A percentile compares a stretch with the other conserved stretches of the same genome.
phyloP scores from a whole-genome alignment of 2,797 vertebrate genomes.

The Zalophus californianus region DNA sequence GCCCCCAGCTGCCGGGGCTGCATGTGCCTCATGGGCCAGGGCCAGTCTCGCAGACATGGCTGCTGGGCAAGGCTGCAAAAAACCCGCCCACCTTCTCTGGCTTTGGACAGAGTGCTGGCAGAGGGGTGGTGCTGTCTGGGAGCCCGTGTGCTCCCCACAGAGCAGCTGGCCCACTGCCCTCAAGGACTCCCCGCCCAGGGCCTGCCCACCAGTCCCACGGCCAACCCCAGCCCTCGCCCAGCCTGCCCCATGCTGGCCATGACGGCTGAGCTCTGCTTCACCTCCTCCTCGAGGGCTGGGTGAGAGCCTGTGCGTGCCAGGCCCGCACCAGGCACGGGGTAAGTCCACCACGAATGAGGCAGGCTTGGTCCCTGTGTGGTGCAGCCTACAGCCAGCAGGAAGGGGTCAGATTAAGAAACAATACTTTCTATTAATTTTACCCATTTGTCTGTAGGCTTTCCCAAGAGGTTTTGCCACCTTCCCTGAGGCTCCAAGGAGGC shows the following conservation, averaged over 20 bases:
- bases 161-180: not conserved
- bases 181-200: not conserved
- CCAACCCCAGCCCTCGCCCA: not conserved
- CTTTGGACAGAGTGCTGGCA: not conserved
- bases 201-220: not conserved
- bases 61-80: not conserved
- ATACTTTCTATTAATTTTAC: not conserved
- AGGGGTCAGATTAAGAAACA: not conserved
- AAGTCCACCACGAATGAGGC: not conserved
- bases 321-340: not conserved
- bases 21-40: not conserved
- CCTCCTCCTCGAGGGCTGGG: not conserved
- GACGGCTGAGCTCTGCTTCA: accelerated
- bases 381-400: not conserved
- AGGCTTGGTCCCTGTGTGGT: not conserved
- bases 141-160: not conserved
- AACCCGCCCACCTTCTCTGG: not conserved
- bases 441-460: not conserved
- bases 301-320: not conserved
- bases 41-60: not conserved
- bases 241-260: not conserved
- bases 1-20: not conserved
- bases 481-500: slow-evolving; percentile 2
- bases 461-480: not conserved
- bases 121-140: not conserved